Evolutionary conservation across 2,113 vertebrate genomes (phyloP), one percentile per base, ranked within the genome.

Genomic region (Micromys minutus): DNA sequence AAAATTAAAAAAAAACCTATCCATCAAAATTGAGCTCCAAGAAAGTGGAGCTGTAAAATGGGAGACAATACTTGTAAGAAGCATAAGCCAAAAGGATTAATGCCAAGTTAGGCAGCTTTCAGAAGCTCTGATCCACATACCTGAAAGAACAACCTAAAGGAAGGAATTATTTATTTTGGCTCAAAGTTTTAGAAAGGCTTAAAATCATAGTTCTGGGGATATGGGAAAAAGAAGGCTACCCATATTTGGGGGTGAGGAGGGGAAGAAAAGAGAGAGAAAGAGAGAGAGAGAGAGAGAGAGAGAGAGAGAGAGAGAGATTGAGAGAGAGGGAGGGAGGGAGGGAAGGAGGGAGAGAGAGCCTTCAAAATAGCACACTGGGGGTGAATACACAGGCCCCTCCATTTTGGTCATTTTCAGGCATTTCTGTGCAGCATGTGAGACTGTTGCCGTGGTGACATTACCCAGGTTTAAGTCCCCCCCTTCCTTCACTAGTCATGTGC

Each of bases 1-100:
- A 45, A 59, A 59, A n/a, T 24, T 12, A 61, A 89, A 55, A 42
- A 11, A 61, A 89, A 55, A 42, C 34, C 17, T 29, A 59, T 24
- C 15, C 11, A 50, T 50, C 50, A 75, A 57, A 75, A 45, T n/a
- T 34, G 39, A 57, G 16, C 39, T 79, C 79, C 50, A 77, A 71
- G 61, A 79, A 47, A 71, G 26, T 77, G 31, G 52, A 61, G 74
- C 13, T 55, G 59, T 63, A 86, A 86, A 69, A 89, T 4, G n/a
- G 69, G 69, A 50, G 59, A 77, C 57, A 34, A 59, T 31, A 69
- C 36, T 74, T 77, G 31, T 84, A 52, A 76, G 85, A 85, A 90
- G 50, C 67, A 85, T 5, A 94, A 52, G 29, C 42, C 21, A 1
- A 84, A 65, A 85, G 59, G 29, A 65, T 22, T 26, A 85, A 36